A percentile compares a stretch with the other conserved stretches of the same genome.
These are phyloP conservation scores for Beroe forskalii DNA, from an alignment of 37 sponge, comb jelly and placozoan species.

Conservation along the genomic window DNA sequence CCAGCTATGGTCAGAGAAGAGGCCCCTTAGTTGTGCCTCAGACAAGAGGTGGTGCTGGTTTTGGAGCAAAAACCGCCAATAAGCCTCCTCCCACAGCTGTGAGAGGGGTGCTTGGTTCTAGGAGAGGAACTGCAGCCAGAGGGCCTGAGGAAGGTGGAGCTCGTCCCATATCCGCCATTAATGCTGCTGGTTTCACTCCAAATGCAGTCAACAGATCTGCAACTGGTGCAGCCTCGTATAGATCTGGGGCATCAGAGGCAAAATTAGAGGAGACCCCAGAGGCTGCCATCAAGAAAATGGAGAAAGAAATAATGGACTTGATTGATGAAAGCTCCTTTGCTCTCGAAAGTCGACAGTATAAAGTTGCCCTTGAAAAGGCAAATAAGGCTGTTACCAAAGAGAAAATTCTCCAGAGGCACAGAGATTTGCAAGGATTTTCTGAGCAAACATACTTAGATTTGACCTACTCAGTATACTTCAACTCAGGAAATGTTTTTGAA, in stretches of 20 bases:
- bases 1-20: slow-evolving; percentile 88
- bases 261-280: slow-evolving; percentile 71
- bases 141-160: slow-evolving; percentile 72
- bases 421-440: slow-evolving; percentile 62
- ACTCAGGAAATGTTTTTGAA: slow-evolving; percentile 86
- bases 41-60: slow-evolving; percentile 55
- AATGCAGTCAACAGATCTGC: slow-evolving; percentile 8
- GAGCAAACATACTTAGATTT: slow-evolving; percentile 63
- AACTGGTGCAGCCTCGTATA: neutral
- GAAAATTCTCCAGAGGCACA: slow-evolving; percentile 71
- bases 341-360: slow-evolving; percentile 70
- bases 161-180: slow-evolving; percentile 89
- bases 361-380: slow-evolving; percentile 88
- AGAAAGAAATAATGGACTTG: slow-evolving; percentile 79
- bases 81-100: slow-evolving; percentile 36
- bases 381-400: slow-evolving; percentile 91
- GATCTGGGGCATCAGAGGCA: neutral
- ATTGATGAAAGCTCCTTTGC: slow-evolving; percentile 90
- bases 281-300: slow-evolving; percentile 81
- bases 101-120: slow-evolving; percentile 44
- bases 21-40: slow-evolving; percentile 69
- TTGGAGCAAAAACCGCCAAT: slow-evolving; percentile 34
- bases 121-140: slow-evolving; percentile 3
- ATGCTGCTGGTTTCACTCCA: slow-evolving; percentile 82
- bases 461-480: slow-evolving; percentile 80